Conservation (phyloP, 2,113 vertebrate genomes). For the Vulpes ferrilata region DNA sequence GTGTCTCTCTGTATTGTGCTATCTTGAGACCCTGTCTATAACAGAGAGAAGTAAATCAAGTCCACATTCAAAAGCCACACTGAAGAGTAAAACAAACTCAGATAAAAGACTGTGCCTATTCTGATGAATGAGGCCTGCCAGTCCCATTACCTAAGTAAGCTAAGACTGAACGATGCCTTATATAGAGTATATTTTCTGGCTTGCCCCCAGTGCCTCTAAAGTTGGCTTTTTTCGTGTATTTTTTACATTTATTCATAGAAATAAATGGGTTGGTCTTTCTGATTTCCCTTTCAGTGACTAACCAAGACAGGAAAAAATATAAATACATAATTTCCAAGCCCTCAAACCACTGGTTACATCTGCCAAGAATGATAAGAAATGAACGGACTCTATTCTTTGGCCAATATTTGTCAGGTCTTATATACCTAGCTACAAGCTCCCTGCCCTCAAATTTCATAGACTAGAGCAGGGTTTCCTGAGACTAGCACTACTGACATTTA, state of each 20-base stretch:
- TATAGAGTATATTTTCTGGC: conserved; percentile 44
- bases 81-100: not conserved
- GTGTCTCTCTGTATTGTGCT: not conserved
- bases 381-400: not conserved
- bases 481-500: not conserved
- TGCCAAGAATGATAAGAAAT: conserved; percentile 29
- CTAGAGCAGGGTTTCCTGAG: not conserved
- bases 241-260: conserved; percentile 49
- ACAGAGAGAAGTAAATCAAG: conserved; percentile 9
- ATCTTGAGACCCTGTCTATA: not conserved
- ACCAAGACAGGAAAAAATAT: not conserved
- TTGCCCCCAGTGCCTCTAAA: not conserved
- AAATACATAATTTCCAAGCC: conserved; percentile 58
- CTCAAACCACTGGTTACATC: conserved; percentile 9
- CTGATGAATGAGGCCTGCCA: not conserved
- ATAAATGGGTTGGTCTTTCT: conserved; percentile 65
- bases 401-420: not conserved
- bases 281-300: conserved; percentile 41
- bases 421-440: not conserved
- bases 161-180: not conserved
- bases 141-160: not conserved
- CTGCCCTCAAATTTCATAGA: not conserved
- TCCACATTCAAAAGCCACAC: not conserved
- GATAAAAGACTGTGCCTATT: not conserved
- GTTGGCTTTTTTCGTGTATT: not conserved